Percentiles rank a stretch among this genome's conserved stretches.
These are phyloP conservation scores for Helicoverpa assulta DNA, from an alignment of 2,888 invertebrate species.

Conservation along the genomic window DNA sequence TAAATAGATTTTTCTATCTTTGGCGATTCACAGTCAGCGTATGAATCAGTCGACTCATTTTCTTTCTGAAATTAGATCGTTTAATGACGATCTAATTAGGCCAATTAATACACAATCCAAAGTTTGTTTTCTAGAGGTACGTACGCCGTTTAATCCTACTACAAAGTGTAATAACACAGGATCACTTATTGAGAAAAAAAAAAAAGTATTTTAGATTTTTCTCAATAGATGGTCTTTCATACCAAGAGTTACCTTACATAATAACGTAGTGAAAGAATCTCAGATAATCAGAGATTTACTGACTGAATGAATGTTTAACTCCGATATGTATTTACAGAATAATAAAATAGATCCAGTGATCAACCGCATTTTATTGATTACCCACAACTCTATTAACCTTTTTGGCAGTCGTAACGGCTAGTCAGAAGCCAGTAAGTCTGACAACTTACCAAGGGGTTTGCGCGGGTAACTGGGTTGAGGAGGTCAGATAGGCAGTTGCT, in stretches of 20 bases:
- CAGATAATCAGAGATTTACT: slow-evolving; percentile 36
- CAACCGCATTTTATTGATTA: slow-evolving; percentile 14
- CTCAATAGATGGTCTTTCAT: neutral
- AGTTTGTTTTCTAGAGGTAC: slow-evolving; percentile 11
- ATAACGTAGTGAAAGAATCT: slow-evolving; percentile 41
- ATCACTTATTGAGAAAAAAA: slow-evolving; percentile 8
- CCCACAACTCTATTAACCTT: neutral
- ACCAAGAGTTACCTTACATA: slow-evolving; percentile 1
- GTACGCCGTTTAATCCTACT: no score
- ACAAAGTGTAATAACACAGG: neutral
- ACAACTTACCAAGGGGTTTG: no score
- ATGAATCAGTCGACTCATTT: neutral
- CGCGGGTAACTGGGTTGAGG: no score
- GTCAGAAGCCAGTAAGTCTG: no score
- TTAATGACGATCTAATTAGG: no score
- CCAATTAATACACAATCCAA: neutral
- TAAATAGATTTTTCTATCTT: no score
- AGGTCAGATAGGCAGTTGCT: no score
- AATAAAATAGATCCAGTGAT: slow-evolving; percentile 54
- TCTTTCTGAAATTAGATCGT: neutral
- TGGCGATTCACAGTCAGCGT: neutral
- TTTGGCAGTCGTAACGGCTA: neutral
- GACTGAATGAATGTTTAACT: slow-evolving; percentile 41
- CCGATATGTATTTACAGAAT: slow-evolving; percentile 36
- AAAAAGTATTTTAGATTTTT: neutral